Base-by-base conservation (phyloP, 1,140 invertebrate species). In the Stenopsyche tienmushanensis region DNA sequence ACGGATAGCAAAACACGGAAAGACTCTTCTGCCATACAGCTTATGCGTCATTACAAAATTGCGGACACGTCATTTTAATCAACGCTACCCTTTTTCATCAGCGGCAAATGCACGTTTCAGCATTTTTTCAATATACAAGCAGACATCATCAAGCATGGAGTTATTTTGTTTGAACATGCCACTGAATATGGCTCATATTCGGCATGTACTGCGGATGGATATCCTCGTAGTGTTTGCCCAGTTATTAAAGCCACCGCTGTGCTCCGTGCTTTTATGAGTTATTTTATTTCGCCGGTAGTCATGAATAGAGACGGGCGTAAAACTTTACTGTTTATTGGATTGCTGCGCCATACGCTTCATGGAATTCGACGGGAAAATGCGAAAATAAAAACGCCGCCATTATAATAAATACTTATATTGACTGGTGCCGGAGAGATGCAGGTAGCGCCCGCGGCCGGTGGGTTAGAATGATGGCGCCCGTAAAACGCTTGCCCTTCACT, bases 271-370 rank as follows among this genome's bases (percentile, higher is more conserved):
- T 50, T 58, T 58, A 58, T 44, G 57, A 45, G 41, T 21, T 47
- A 60, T 60, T 60, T 60, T 60, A 60, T 60, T 60, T 23, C 13
- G 39, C 24, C 23, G 57, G 18, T 18, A 26, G 17, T 15, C 34
- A 20, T 57, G 41, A 20, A 25, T 47, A 34, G 17, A 60, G 55
- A 23, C 18, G 41, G 41, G 24, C 57, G 57, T 60, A 60, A 60
- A 60, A 34, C 13, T 60, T 60, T 60, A 60, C 57, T 47, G 57
- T 60, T 60, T 60, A 60, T 60, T 60, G 57, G 57, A 60, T 60
- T 60, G 57, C 20, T 34, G 53, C 24, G 42, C 41, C 15, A 41
- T 45, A 10, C 57, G 57, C 41, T 60, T 60, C 45, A 60, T 60
- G 57, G 39, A 60, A 60, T 60, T 47, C 57, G 42, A 44, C 57